Percentiles rank a stretch among this genome's conserved stretches.
These are phyloP conservation scores for Thamnophis elegans DNA, from an alignment of 2,797 vertebrate genomes.

Conservation along the genomic window DNA sequence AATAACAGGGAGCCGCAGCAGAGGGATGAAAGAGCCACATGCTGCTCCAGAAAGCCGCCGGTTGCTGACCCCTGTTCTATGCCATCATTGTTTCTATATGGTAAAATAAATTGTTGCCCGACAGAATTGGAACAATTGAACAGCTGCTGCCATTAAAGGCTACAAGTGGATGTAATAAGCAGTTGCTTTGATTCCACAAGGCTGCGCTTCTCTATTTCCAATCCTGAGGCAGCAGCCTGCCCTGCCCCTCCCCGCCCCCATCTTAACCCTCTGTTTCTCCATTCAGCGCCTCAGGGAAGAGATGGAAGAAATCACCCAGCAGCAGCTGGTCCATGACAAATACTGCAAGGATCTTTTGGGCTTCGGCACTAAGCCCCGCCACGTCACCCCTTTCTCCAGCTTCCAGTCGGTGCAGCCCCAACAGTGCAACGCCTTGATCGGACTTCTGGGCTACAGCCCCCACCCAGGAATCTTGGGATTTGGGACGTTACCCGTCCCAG, in stretches of 20 bases:
- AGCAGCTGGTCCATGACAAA: constrained; percentile 96
- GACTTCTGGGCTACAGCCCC: constrained; percentile 90
- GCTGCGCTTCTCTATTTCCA: neutral
- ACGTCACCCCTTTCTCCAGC: constrained; percentile 95
- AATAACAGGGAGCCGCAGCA: too few species aligned
- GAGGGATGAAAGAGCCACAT: too few species aligned
- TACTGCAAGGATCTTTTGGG: constrained; percentile 97
- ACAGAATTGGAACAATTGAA: neutral
- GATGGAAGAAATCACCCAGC: constrained; percentile 99
- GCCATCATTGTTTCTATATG: neutral
- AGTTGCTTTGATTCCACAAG: neutral
- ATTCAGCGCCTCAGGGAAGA: constrained; percentile 93
- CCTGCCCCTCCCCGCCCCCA: fast-evolving
- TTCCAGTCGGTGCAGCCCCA: constrained; percentile 96
- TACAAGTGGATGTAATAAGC: neutral
- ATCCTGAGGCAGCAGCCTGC: neutral
- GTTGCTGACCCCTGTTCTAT: neutral
- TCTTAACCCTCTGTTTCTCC: neutral
- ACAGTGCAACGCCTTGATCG: constrained; percentile 92
- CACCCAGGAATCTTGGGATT: constrained; percentile 93
- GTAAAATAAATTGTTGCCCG: neutral
- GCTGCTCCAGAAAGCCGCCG: too few species aligned
- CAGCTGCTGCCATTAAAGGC: too few species aligned
- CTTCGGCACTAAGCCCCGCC: constrained; percentile 92
- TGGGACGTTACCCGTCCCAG: constrained; percentile 82